A percentile compares a stretch with the other conserved stretches of the same genome.
Conservation (phyloP, 2,797 vertebrate species). For the Catharus ustulatus region DNA sequence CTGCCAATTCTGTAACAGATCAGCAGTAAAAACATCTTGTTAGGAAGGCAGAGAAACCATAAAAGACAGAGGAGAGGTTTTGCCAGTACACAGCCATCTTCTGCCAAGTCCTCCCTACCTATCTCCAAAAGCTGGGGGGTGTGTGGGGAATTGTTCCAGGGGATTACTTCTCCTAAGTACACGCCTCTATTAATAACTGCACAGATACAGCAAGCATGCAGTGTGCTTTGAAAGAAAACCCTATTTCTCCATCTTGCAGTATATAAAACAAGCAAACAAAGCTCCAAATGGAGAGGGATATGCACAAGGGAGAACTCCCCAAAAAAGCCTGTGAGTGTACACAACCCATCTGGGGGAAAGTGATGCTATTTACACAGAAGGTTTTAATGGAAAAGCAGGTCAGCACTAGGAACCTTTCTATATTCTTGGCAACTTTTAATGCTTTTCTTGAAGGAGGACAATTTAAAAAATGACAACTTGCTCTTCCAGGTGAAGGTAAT, state of each 20-base stretch:
- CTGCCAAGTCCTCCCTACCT: conserved; percentile 62
- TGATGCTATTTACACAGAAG: conserved; percentile 18
- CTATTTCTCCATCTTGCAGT: neutral
- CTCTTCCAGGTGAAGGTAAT: conserved; percentile 36
- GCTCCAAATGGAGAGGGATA: neutral
- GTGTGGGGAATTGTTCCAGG: neutral
- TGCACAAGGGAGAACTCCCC: conserved; percentile 13
- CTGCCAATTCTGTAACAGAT: conserved; percentile 46
- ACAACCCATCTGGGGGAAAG: neutral
- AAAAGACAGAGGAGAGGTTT: conserved; percentile 16
- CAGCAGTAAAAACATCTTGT: conserved; percentile 64
- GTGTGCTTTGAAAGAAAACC: neutral
- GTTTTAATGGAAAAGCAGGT: conserved; percentile 43
- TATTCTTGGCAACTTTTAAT: conserved; percentile 29
- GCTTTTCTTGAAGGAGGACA: conserved; percentile 24
- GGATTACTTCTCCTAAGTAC: neutral
- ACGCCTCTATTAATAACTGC: neutral
- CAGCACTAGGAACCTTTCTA: neutral
- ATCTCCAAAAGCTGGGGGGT: neutral
- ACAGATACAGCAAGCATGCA: neutral
- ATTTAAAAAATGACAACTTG: conserved; percentile 36
- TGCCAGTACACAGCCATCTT: conserved; percentile 31
- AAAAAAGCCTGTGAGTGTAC: neutral
- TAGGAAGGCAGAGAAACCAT: conserved; percentile 59
- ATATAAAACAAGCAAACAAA: neutral